These are phyloP conservation scores for Cephus pulcher DNA, from an alignment of 2,888 invertebrate species.

Conservation along the genomic window DNA sequence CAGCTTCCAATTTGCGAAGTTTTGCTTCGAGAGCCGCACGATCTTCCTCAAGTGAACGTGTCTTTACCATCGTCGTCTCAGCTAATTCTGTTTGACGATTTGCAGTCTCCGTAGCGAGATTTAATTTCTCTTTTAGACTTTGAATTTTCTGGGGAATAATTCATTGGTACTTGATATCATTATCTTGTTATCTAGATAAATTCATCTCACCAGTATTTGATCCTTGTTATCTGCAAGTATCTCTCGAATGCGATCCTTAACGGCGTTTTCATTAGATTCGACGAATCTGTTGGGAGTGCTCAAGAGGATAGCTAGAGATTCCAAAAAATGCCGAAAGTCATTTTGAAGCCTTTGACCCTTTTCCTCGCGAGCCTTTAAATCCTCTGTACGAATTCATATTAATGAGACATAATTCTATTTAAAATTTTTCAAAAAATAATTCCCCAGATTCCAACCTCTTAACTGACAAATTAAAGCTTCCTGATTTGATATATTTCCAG, in stretches of 20 bases:
- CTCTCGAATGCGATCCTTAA: constrained; percentile 84
- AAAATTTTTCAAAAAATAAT: neutral
- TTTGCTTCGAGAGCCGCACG: constrained; percentile 79
- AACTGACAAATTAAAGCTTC: constrained; percentile 77
- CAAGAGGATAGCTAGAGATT: constrained; percentile 77
- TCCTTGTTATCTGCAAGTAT: constrained; percentile 82
- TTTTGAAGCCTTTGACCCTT: constrained; percentile 75
- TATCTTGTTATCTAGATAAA: neutral
- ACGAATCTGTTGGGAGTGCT: constrained; percentile 80
- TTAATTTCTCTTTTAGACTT: constrained; percentile 80
- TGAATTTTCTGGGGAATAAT: constrained; percentile 76
- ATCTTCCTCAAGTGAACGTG: constrained; percentile 81
- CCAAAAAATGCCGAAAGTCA: constrained; percentile 77
- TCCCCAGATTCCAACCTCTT: constrained; percentile 69
- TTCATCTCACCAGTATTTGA: constrained; percentile 74
- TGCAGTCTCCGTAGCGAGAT: constrained; percentile 78
- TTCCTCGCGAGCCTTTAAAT: constrained; percentile 77
- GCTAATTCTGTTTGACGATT: constrained; percentile 72
- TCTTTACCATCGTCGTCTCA: constrained; percentile 50
- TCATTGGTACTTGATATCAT: neutral
- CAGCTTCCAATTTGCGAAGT: constrained; percentile 83
- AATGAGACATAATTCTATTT: neutral
- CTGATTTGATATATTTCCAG: constrained; percentile 77
- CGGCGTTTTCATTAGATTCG: constrained; percentile 81
- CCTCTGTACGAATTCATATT: constrained; percentile 68